These are phyloP conservation scores for Paguma larvata DNA, from an alignment of 2,797 vertebrate genomes.

Conservation along the genomic window DNA sequence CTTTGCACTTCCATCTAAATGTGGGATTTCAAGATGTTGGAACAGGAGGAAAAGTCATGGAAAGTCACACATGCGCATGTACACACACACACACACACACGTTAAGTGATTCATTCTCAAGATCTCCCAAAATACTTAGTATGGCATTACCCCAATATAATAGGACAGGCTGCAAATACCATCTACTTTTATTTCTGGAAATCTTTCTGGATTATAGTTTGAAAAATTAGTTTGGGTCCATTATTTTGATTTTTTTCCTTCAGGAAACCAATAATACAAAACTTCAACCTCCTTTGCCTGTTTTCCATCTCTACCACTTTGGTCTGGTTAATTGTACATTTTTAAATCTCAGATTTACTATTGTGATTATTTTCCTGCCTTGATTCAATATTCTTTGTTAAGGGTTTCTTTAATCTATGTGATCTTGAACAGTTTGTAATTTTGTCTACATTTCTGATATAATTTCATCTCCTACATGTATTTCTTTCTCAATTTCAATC, in stretches of 20 bases:
- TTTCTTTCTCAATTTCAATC: neutral
- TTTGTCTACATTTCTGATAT: neutral
- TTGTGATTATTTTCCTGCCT: neutral
- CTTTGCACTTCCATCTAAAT: neutral
- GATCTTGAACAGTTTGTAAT: neutral
- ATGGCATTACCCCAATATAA: neutral
- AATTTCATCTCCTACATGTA: neutral
- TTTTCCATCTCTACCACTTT: neutral
- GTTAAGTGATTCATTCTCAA: neutral
- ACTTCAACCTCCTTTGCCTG: neutral
- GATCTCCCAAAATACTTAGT: neutral
- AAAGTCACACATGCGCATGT: neutral
- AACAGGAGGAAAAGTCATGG: neutral
- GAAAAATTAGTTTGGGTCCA: neutral
- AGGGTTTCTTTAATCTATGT: neutral
- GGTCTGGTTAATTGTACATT: neutral
- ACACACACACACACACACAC: neutral
- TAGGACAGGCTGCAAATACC: neutral
- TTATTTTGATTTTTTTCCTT: neutral
- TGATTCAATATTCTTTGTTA: neutral
- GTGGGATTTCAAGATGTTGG: neutral
- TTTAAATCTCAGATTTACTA: neutral
- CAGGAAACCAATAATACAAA: neutral
- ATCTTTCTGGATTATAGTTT: neutral
- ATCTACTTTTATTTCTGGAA: neutral